phyloP scores from a whole-genome alignment of 2,113 vertebrate species.

The Aythya baeri region DNA sequence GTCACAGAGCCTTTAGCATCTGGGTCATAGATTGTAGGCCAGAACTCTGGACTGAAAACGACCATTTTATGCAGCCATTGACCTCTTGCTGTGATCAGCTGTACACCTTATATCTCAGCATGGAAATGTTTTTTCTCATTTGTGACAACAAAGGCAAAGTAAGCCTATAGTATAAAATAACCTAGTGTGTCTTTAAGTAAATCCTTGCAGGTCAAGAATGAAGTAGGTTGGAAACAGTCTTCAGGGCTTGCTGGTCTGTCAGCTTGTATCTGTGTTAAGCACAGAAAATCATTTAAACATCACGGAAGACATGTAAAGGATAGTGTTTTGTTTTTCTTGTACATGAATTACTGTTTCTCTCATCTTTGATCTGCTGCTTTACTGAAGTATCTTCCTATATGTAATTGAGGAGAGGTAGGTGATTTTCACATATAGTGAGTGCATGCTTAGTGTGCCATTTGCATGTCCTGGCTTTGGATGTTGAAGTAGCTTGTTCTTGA shows the following conservation, averaged over 20 bases:
- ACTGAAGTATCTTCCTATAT: neutral
- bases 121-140: neutral
- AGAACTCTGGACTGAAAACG: neutral
- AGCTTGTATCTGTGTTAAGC: neutral
- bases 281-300: neutral
- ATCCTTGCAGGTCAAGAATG: slow-evolving; percentile 7
- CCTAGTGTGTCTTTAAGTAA: neutral
- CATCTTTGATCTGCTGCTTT: neutral
- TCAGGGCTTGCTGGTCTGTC: neutral
- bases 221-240: slow-evolving; percentile 39
- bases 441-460: neutral
- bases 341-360: neutral
- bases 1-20: neutral
- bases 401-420: neutral
- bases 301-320: neutral
- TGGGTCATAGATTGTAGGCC: neutral
- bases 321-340: neutral
- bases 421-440: neutral
- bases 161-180: neutral
- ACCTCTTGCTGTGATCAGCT: neutral
- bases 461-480: neutral
- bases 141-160: neutral
- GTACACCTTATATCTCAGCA: neutral
- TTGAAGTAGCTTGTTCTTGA: neutral
- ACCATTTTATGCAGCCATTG: neutral